Evolutionary conservation across 2,888 invertebrate genomes (phyloP).

Genomic region (Adineta ricciae): DNA sequence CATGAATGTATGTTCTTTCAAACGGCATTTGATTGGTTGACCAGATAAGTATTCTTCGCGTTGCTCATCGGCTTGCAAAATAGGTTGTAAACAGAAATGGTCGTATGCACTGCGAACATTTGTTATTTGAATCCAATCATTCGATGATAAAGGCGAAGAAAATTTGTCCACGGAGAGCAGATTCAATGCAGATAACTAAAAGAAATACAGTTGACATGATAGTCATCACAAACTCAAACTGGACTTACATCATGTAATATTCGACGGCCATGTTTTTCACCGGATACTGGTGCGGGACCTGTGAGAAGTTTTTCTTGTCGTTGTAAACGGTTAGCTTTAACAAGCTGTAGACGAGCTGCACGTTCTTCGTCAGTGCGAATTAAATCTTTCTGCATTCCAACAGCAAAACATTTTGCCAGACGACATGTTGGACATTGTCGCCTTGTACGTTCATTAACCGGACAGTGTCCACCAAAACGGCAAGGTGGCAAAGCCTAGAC

Average conservation of each 20-base stretch:
- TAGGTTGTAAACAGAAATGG: neutral
- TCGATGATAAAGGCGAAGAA: neutral
- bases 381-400: slow-evolving; percentile 44
- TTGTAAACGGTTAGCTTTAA: neutral
- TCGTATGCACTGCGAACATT: neutral
- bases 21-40: neutral
- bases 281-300: neutral
- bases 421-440: slow-evolving; percentile 44
- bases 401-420: slow-evolving; percentile 45
- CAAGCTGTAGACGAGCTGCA: neutral
- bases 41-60: neutral
- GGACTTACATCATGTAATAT: neutral
- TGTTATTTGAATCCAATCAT: neutral
- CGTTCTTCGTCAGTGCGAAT: neutral
- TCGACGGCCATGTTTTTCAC: neutral
- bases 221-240: neutral
- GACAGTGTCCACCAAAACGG: neutral
- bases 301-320: neutral
- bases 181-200: neutral
- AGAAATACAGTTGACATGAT: no score
- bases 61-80: neutral
- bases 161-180: neutral
- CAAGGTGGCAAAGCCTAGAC: neutral
- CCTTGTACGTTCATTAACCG: neutral
- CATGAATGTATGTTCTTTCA: neutral